Evolutionary conservation across 2,888 invertebrate species (phyloP).

Genomic region (Pandemis corylana): DNA sequence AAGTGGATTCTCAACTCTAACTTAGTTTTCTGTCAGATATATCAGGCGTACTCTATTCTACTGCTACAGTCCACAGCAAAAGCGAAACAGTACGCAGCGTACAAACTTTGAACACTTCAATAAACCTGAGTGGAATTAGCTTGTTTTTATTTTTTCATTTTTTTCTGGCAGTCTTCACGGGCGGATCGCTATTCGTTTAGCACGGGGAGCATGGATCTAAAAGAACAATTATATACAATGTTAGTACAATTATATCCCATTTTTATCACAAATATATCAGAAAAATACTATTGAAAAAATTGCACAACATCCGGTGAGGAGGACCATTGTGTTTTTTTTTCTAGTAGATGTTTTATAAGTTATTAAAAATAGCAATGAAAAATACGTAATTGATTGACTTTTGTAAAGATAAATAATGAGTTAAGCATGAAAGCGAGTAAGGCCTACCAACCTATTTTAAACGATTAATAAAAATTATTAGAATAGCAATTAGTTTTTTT

Average conservation of each 20-base stretch:
- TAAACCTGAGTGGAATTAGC: conserved; percentile 73
- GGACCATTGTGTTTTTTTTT: conserved; percentile 17
- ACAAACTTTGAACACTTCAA: conserved; percentile 70
- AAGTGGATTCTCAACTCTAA: neutral
- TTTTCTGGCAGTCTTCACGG: conserved; percentile 80
- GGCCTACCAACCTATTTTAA: conserved; percentile 26
- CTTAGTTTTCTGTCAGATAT: neutral
- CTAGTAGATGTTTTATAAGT: neutral
- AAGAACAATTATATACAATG: conserved; percentile 60
- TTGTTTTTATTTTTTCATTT: conserved; percentile 61
- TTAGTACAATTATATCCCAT: conserved; percentile 16
- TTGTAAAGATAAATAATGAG: conserved; percentile 41
- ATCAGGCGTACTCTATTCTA: neutral
- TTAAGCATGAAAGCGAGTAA: conserved; percentile 46
- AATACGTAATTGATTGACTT: conserved; percentile 12
- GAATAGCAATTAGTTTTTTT: neutral
- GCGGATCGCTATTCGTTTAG: conserved; percentile 90
- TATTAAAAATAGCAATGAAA: neutral
- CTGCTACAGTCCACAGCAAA: conserved; percentile 43
- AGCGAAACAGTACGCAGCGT: conserved; percentile 51
- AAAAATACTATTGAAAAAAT: conserved; percentile 1
- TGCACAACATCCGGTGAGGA: neutral
- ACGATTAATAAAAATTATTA: neutral
- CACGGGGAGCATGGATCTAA: conserved; percentile 92
- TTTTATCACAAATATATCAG: conserved; percentile 5